phyloP scores from a whole-genome alignment of 2,888 invertebrate species.

The Ecdyonurus torrentis region DNA sequence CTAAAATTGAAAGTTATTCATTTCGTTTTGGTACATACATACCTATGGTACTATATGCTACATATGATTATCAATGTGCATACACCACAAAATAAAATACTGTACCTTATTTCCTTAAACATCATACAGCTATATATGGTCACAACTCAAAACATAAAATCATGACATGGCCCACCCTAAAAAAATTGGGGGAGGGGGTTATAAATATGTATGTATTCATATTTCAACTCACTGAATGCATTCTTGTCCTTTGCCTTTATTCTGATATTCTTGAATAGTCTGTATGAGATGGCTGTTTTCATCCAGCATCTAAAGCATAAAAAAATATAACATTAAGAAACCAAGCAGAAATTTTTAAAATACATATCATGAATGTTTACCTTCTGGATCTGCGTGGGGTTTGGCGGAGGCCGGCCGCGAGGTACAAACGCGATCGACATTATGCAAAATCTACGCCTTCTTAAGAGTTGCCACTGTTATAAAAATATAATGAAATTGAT shows the following conservation, averaged over 20 bases:
- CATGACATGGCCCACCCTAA: too few relatives aligned
- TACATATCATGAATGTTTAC: constrained; percentile 18
- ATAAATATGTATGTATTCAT: neutral
- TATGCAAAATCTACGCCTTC: constrained; percentile 7
- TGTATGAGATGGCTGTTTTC: constrained; percentile 95
- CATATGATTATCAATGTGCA: too few relatives aligned
- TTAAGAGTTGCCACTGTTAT: neutral
- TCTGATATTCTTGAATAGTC: constrained; percentile 92
- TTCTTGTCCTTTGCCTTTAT: constrained; percentile 84
- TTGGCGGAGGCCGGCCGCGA: constrained; percentile 56
- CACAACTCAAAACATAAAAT: too few relatives aligned
- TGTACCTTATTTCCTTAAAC: too few relatives aligned
- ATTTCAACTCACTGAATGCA: constrained; percentile 55
- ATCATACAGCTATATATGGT: too few relatives aligned
- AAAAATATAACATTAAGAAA: constrained; percentile 10
- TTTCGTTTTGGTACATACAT: constrained; percentile 3
- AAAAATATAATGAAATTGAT: too few relatives aligned
- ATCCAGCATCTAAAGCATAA: constrained; percentile 85
- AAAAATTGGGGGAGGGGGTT: too few relatives aligned
- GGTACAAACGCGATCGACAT: constrained; percentile 64
- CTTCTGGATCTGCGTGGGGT: constrained; percentile 71
- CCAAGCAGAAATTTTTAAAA: neutral
- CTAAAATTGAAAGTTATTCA: too few relatives aligned
- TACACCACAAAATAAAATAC: too few relatives aligned
- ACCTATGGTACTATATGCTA: too few relatives aligned